These are phyloP conservation scores for Sarcophilus harrisii DNA, from an alignment of 2,797 vertebrate genomes.

Conservation along the genomic window DNA sequence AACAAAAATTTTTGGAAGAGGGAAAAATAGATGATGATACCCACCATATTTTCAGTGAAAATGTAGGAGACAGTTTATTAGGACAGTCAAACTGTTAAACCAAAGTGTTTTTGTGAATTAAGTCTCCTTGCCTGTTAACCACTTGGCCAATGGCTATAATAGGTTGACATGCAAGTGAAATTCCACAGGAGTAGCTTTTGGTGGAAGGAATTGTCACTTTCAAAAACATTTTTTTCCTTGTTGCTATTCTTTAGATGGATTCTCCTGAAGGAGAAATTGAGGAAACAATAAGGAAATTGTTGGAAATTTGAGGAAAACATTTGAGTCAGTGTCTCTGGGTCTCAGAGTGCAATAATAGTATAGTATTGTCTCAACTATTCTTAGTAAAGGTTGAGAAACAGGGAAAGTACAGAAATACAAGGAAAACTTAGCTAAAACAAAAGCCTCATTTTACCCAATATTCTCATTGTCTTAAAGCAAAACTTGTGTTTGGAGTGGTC, in stretches of 20 bases:
- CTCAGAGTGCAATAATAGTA: not conserved
- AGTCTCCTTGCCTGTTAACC: slow-evolving; percentile 7
- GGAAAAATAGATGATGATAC: slow-evolving; percentile 14
- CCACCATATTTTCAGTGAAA: not conserved
- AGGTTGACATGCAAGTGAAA: not conserved
- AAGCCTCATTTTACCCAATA: not conserved
- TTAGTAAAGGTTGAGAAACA: not conserved
- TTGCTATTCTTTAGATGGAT: not conserved
- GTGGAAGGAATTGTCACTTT: not conserved
- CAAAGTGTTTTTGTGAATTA: not conserved
- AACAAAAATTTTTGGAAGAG: slow-evolving; percentile 38
- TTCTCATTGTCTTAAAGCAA: not conserved
- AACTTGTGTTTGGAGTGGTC: not conserved
- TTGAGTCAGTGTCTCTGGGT: not conserved
- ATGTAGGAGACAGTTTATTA: not conserved
- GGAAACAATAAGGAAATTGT: too few relatives aligned
- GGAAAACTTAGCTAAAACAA: not conserved
- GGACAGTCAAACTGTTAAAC: not conserved
- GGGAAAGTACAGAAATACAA: not conserved
- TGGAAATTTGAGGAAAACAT: not conserved
- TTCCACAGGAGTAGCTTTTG: not conserved
- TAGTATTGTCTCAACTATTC: not conserved
- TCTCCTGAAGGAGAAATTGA: not conserved
- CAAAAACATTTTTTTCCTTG: not conserved
- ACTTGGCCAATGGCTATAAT: not conserved